Conservation (phyloP, 2,113 vertebrate genomes). For the Erinaceus europaeus region DNA sequence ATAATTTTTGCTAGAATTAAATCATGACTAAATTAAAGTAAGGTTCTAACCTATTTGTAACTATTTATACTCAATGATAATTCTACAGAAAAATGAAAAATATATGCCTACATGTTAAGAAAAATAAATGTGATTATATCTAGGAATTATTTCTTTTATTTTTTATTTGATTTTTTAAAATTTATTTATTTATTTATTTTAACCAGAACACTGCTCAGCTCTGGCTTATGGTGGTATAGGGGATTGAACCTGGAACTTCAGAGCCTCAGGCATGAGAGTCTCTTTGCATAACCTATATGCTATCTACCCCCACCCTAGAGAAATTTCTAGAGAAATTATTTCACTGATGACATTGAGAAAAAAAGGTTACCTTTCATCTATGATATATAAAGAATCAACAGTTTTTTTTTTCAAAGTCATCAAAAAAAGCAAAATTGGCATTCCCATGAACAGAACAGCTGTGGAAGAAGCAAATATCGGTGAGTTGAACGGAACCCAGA, state of each 20-base stretch:
- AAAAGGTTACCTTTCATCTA: not conserved
- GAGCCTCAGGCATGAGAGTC: too few species aligned
- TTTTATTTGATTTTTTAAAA: too few species aligned
- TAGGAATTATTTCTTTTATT: too few species aligned
- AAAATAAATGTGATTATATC: not conserved
- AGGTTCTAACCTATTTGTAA: not conserved
- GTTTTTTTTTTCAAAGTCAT: not conserved
- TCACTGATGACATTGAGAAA: conserved; percentile 10
- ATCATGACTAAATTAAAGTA: conserved; percentile 45
- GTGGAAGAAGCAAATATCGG: not conserved
- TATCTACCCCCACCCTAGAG: too few species aligned
- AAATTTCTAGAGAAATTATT: conserved; percentile 21
- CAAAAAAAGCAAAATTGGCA: not conserved
- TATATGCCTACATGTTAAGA: not conserved
- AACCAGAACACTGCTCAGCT: too few species aligned
- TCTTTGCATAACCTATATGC: too few species aligned
- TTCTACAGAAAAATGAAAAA: conserved; percentile 17
- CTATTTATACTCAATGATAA: not conserved
- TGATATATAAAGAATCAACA: not conserved
- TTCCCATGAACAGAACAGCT: accelerated
- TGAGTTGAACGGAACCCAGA: too few species aligned
- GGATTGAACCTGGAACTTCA: too few species aligned
- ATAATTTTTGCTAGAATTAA: conserved; percentile 10
- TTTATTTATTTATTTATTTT: too few species aligned
- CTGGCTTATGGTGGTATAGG: too few species aligned